A percentile compares a stretch with the other conserved stretches of the same genome.
phyloP scores from a whole-genome alignment of 2,888 invertebrate genomes.

The Pachymerium ferrugineum region DNA sequence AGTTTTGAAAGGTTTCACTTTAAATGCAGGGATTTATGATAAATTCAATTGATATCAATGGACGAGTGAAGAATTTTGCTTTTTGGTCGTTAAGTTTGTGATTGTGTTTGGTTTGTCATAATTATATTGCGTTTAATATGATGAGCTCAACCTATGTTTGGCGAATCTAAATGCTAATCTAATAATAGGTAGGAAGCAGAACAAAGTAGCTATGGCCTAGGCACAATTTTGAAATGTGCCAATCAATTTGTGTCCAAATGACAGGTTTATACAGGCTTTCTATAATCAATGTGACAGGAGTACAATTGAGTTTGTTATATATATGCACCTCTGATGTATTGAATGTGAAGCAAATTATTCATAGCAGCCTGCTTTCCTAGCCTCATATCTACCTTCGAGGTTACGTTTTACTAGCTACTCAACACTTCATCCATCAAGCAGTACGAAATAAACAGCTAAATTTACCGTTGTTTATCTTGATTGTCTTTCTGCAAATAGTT shows the following conservation, averaged over 20 bases:
- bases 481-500: too few species aligned
- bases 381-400: background rate
- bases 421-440: too few species aligned
- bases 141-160: too few species aligned
- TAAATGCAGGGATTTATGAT: background rate
- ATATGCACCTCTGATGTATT: slow-evolving; percentile 5
- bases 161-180: slow-evolving; percentile 10
- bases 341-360: slow-evolving; percentile 10
- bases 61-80: background rate
- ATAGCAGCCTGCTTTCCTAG: background rate
- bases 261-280: background rate
- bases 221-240: slow-evolving; percentile 18
- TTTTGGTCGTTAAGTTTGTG: background rate
- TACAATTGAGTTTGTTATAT: slow-evolving; percentile 9
- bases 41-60: background rate
- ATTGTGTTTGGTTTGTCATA: slow-evolving; percentile 2
- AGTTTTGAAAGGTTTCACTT: background rate
- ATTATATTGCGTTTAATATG: slow-evolving; percentile 7
- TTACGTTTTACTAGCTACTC: too few species aligned
- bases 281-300: slow-evolving; percentile 21
- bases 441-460: too few species aligned
- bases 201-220: background rate
- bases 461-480: too few species aligned
- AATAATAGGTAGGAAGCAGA: slow-evolving; percentile 9
- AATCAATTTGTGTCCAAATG: slow-evolving; percentile 13